Evolutionary conservation across 2,797 vertebrate species (phyloP).

Genomic region (Typhlichthys subterraneus): DNA sequence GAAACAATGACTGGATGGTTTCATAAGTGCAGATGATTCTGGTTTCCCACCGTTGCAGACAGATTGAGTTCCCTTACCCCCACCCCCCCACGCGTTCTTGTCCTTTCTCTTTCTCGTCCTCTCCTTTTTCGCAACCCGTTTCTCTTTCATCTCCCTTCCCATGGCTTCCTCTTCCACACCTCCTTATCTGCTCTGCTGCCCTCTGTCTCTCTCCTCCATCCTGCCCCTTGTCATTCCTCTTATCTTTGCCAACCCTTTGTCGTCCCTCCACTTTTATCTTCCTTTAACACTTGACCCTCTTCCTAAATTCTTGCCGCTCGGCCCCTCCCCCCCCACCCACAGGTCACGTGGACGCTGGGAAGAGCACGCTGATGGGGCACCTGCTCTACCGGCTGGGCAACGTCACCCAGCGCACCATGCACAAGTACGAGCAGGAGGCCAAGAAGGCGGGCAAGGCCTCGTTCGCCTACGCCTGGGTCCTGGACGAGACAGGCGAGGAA

Average conservation of each 20-base stretch:
- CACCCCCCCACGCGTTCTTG: constrained; percentile 6
- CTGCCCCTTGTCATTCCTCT: constrained; percentile 11
- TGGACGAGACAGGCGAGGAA: constrained; percentile 98
- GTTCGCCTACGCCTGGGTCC: constrained; percentile 96
- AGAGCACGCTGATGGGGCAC: constrained; percentile 99
- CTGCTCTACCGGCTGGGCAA: constrained; percentile 94
- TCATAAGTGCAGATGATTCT: constrained; percentile 65
- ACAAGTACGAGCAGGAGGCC: constrained; percentile 97
- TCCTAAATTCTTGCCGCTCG: neutral
- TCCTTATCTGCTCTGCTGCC: constrained; percentile 23
- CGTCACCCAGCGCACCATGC: constrained; percentile 98
- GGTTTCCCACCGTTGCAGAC: constrained; percentile 55
- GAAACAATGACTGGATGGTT: constrained; percentile 65
- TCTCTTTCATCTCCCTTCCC: constrained; percentile 26
- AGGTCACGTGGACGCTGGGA: constrained; percentile 98
- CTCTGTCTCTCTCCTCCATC: constrained; percentile 49
- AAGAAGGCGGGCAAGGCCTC: constrained; percentile 99
- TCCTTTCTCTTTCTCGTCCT: constrained; percentile 50
- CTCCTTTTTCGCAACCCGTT: constrained; percentile 40
- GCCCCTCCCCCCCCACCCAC: neutral
- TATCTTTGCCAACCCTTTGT: neutral
- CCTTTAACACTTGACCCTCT: neutral
- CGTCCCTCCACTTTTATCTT: neutral
- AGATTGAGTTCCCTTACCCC: neutral
- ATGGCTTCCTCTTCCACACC: constrained; percentile 29